Conservation (phyloP, 2,888 invertebrate genomes). For the Napeogenes inachia region DNA sequence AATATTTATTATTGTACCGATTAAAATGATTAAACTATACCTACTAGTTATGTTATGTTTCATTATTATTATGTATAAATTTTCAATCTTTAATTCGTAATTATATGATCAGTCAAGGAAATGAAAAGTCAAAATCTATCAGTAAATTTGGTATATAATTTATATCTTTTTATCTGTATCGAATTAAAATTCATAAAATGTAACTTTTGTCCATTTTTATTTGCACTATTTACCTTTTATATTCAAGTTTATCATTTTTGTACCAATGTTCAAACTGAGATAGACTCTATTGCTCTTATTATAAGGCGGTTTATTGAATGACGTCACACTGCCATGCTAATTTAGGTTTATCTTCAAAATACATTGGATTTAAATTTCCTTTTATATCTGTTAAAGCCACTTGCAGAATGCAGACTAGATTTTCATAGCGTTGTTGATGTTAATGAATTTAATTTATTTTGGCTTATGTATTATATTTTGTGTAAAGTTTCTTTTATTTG, state of each 20-base stretch:
- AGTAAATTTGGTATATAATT: background rate
- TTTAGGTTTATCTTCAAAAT: conserved; percentile 7
- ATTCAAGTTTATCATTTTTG: background rate
- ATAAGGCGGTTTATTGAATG: background rate
- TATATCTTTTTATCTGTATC: background rate
- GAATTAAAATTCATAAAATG: background rate
- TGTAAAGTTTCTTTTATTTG: too few species aligned
- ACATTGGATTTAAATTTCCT: conserved; percentile 4
- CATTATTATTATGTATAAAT: too few species aligned
- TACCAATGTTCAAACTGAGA: background rate
- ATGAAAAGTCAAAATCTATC: background rate
- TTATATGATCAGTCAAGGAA: too few species aligned
- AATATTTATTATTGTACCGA: too few species aligned
- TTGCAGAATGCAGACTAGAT: background rate
- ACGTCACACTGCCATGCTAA: background rate
- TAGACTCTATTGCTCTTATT: background rate
- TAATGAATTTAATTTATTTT: background rate
- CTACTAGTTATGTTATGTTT: too few species aligned
- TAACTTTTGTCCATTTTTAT: background rate
- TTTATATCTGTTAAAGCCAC: conserved; percentile 1
- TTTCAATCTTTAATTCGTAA: too few species aligned
- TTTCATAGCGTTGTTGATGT: conserved; percentile 1
- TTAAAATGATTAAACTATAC: too few species aligned
- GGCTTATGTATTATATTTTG: too few species aligned
- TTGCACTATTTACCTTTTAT: conserved; percentile 3